Evolutionary conservation across 1,140 invertebrate genomes (phyloP).

Genomic region (Sarcophaga peregrina): DNA sequence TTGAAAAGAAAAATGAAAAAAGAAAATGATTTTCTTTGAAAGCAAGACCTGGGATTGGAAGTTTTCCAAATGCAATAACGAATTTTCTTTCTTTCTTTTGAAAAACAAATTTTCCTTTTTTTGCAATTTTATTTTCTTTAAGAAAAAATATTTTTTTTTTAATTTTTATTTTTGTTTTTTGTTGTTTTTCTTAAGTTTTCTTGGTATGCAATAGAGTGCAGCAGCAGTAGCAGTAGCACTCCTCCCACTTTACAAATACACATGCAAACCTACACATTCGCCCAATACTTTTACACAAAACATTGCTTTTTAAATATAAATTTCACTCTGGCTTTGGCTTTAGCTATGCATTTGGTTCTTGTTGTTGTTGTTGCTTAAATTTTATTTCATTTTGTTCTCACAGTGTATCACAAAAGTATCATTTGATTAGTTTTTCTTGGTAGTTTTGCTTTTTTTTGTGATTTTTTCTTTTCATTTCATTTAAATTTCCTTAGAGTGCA

Average conservation of each 20-base stretch:
- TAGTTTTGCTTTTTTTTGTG: neutral
- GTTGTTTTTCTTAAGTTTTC: slow-evolving; percentile 8
- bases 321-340: too few relatives aligned
- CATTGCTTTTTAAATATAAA: too few relatives aligned
- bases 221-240: slow-evolving; percentile 25
- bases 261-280: neutral
- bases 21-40: neutral
- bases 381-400: neutral
- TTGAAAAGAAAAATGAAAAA: neutral
- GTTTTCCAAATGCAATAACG: slow-evolving; percentile 32
- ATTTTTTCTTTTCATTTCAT: slow-evolving; percentile 37
- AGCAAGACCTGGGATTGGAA: slow-evolving; percentile 34
- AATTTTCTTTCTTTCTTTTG: slow-evolving; percentile 24
- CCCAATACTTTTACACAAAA: too few relatives aligned
- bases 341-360: too few relatives aligned
- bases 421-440: slow-evolving; percentile 33
- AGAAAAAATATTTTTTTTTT: slow-evolving; percentile 24
- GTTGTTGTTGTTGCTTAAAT: neutral
- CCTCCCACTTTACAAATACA: slow-evolving; percentile 30
- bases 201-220: slow-evolving; percentile 15
- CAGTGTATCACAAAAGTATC: neutral
- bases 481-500: slow-evolving; percentile 42
- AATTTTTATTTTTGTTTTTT: neutral
- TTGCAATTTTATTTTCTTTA: neutral
- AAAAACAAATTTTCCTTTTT: neutral